Conservation (phyloP, 2,113 vertebrate species). For the Acrocephalus arundinaceus region DNA sequence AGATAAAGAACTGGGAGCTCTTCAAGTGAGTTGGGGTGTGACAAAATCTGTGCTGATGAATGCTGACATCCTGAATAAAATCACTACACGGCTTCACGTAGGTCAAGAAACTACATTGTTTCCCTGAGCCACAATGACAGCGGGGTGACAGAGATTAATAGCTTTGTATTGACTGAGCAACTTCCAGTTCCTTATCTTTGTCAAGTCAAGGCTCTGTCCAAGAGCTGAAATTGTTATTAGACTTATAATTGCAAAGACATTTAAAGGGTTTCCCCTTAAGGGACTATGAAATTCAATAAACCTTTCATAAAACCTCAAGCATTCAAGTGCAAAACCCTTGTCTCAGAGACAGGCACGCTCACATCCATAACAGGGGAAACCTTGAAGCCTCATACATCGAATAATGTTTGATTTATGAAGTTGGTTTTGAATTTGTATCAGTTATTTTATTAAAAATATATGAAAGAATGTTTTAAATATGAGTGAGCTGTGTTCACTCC, state of each 20-base stretch:
- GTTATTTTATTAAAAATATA: slow-evolving; percentile 92
- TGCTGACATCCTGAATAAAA: slow-evolving; percentile 85
- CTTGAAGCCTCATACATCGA: slow-evolving; percentile 76
- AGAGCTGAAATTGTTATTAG: slow-evolving; percentile 93
- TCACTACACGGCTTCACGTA: slow-evolving; percentile 77
- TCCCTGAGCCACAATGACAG: slow-evolving; percentile 82
- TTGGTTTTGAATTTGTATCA: slow-evolving; percentile 84
- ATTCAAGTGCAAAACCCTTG: slow-evolving; percentile 67
- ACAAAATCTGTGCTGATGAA: slow-evolving; percentile 81
- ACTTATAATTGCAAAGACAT: slow-evolving; percentile 98
- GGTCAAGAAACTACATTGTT: slow-evolving; percentile 86
- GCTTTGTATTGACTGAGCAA: slow-evolving; percentile 95
- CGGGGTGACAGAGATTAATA: slow-evolving; percentile 99
- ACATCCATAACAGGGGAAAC: slow-evolving; percentile 71
- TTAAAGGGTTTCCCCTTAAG: slow-evolving; percentile 98
- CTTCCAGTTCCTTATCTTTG: slow-evolving; percentile 97
- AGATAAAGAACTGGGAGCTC: slow-evolving; percentile 76
- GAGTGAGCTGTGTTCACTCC: slow-evolving; percentile 71
- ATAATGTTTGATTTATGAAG: slow-evolving; percentile 92
- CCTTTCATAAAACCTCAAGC: slow-evolving; percentile 89
- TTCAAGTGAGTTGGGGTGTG: slow-evolving; percentile 75
- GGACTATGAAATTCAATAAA: slow-evolving; percentile 97
- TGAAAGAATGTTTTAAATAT: slow-evolving; percentile 82
- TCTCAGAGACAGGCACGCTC: slow-evolving; percentile 63
- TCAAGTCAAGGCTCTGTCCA: slow-evolving; percentile 88